Base-by-base conservation (phyloP, 2,888 invertebrate species). In the Coronaproctus castanopsis region DNA sequence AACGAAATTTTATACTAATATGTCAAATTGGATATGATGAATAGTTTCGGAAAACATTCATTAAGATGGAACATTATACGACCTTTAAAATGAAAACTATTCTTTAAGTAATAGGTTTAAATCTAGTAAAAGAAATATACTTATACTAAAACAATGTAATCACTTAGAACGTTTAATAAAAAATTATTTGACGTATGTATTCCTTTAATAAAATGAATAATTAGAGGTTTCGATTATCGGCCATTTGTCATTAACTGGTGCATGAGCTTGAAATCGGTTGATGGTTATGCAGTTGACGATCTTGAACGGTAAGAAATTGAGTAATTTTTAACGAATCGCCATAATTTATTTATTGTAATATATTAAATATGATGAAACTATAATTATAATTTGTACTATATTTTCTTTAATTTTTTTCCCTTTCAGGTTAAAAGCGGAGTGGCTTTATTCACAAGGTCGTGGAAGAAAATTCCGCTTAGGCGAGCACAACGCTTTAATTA, bases 181-280 rank as follows among this genome's bases (percentile, higher is more conserved):
- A n/a, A n/a, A n/a, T n/a, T n/a, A n/a, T n/a, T n/a, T n/a, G n/a
- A n/a, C n/a, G 14, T 36, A 14, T 5, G 36, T 36, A 65, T 67
- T 70, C 70, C 71, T 73, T 73, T 68, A 70, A 72, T 69, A 67
- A 64, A 68, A 69, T 69, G 68, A 57, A 65, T 67, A 65, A 14
- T 64, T 74, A 89, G 88, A 72, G 87, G 86, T 50, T 91, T 87
- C 72, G 88, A 90, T 73, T 89, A 91, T 74, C 82, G 93, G 61
- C 91, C 93, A 49, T 93, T 88, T 74, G 81, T 92, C 62, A 79
- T 92, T 62, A 93, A 92, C 73, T 93, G 93, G 92, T 88, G 90
- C 71, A 80, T 88, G 78, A 84, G 81, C 68, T 80, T 92, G 24
- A 85, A 86, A 70, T 79, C 85, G 20, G 84, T 93, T 57, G 93